Evolutionary conservation across 2,113 vertebrate genomes (phyloP), one percentile per base, ranked within the genome.

Genomic region (Macquaria australasica): DNA sequence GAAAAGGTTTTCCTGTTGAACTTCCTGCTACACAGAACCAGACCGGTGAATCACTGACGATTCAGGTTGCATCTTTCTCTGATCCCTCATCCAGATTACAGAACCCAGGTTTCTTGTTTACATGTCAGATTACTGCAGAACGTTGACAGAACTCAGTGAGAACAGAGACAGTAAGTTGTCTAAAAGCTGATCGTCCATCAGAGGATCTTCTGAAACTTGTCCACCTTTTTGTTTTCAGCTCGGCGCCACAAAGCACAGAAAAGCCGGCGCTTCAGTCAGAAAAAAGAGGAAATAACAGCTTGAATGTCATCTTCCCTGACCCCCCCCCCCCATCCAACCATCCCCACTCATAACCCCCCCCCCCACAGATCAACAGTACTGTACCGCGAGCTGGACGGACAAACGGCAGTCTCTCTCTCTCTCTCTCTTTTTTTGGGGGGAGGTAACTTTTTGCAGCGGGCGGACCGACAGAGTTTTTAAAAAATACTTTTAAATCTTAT

Each of bases 341-440:
- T 7, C 66, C 50, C 58, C 59, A 0, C 12, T 25, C 84, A 66
- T 21, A 18, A 1, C 5, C 25, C 20, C 73, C 67, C 21, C 20
- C 43, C 6, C 37, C 43, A 6, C 70, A 77, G 62, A 89, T 89
- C 87, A 89, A 15, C 81, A 70, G 87, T 93, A 92, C 92, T 91
- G 90, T 88, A 84, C 60, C 2, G 8, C 28, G 23, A 59, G 71
- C 39, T 51, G 67, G 81, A 76, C 23, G 14, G 79, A 37, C 50
- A 12, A 3, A 74, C 16, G 25, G 73, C 74, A 31, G 34, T 55
- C 45, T 62, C 56, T 23, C 18, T 41, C 31, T 34, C 31, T 34
- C 31, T 34, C 31, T 34, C 31, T 34, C 4, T 68, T 64, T n/a
- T n/a, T n/a, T n/a, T n/a, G n/a, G n/a, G n/a, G n/a, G n/a, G n/a